Conservation (phyloP, 2,797 vertebrate species). For the Falco novaeseelandiae region DNA sequence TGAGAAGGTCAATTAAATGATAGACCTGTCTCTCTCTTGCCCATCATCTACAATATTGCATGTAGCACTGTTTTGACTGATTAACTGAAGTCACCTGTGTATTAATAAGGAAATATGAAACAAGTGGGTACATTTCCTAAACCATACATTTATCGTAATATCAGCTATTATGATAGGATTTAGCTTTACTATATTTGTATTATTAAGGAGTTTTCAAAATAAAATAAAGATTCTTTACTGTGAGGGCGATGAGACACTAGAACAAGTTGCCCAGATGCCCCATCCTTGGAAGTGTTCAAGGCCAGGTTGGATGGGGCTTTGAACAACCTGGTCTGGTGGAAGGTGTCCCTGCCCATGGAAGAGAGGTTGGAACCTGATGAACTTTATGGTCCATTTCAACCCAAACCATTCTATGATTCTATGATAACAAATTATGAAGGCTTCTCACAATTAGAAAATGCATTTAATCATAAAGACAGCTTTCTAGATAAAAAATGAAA, state of each 20-base stretch:
- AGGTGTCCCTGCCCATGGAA: no score
- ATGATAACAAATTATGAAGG: neutral
- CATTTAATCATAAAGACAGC: neutral
- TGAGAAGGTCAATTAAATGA: conserved; percentile 28
- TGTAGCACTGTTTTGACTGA: conserved; percentile 1
- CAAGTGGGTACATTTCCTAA: neutral
- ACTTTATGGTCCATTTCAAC: no score
- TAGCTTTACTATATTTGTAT: neutral
- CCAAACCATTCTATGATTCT: no score
- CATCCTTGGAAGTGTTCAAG: no score
- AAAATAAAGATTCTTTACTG: neutral
- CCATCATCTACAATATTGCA: neutral
- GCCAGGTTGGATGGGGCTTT: no score
- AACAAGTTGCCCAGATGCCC: no score
- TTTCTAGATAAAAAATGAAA: neutral
- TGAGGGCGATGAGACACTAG: no score
- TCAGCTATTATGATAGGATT: neutral
- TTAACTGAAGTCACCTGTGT: neutral
- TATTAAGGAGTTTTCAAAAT: neutral
- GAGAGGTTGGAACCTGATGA: no score
- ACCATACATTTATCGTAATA: neutral
- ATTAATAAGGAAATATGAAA: neutral
- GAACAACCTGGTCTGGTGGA: no score
- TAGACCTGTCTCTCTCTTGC: neutral
- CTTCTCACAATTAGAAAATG: neutral